A percentile compares a stretch with the other conserved stretches of the same genome.
Evolutionary conservation across 2,113 vertebrate genomes (phyloP).

Genomic region (Rhineura floridana): DNA sequence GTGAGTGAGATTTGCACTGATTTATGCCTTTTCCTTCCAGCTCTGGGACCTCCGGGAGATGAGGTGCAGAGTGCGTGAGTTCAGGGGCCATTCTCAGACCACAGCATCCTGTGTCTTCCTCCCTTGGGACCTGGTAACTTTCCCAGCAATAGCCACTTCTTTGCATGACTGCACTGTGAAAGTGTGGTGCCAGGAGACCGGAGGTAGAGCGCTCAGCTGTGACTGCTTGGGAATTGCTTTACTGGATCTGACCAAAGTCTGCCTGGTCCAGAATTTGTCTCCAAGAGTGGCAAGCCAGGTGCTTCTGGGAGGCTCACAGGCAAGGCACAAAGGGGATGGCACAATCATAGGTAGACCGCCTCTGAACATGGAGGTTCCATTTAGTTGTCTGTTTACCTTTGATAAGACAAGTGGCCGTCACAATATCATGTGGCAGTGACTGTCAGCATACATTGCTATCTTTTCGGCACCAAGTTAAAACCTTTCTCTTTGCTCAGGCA

Average conservation of each 20-base stretch:
- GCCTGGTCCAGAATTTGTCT: no score
- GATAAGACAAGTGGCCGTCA: no score
- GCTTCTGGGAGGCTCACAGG: no score
- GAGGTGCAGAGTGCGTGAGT: constrained; percentile 82
- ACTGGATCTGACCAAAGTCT: background rate
- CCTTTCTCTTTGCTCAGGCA: no score
- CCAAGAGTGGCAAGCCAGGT: no score
- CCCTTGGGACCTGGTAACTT: constrained; percentile 58
- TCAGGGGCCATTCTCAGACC: constrained; percentile 89
- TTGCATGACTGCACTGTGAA: constrained; percentile 89
- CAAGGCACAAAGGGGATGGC: no score
- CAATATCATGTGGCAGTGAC: no score
- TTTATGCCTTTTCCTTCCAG: constrained; percentile 68
- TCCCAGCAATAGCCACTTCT: constrained; percentile 83
- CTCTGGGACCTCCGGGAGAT: constrained; percentile 95
- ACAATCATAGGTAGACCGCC: no score
- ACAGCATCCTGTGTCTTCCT: constrained; percentile 88
- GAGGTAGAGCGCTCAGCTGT: constrained; percentile 78
- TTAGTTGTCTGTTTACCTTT: background rate
- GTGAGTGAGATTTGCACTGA: no score
- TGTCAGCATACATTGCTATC: no score
- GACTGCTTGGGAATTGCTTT: background rate
- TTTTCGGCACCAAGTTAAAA: no score
- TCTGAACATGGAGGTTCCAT: background rate
- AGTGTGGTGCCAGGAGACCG: constrained; percentile 89